A percentile compares a stretch with the other conserved stretches of the same genome.
These are phyloP conservation scores for Chaenogobius annularis DNA, from an alignment of 2,113 vertebrate species.

Conservation along the genomic window DNA sequence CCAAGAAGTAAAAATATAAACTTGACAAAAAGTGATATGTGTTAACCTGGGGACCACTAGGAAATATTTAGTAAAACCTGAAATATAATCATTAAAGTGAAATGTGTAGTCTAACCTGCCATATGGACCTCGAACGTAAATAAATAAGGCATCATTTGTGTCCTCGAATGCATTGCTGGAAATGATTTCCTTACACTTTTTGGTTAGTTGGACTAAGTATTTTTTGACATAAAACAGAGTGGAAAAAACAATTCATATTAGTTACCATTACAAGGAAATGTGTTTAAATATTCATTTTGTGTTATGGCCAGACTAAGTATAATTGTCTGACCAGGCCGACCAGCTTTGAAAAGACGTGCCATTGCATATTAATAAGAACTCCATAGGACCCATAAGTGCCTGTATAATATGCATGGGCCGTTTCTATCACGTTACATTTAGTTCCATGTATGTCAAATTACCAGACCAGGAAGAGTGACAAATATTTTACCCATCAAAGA, in stretches of 20 bases:
- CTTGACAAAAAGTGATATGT: no score
- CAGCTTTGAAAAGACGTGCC: constrained; percentile 6
- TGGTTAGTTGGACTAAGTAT: no score
- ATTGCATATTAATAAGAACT: constrained; percentile 1
- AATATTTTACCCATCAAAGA: neutral
- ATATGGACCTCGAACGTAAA: no score
- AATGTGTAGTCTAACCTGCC: no score
- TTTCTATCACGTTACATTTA: constrained; percentile 3
- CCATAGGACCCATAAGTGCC: constrained; percentile 4
- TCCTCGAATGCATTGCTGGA: no score
- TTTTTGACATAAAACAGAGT: no score
- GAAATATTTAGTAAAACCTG: no score
- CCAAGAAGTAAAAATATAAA: no score
- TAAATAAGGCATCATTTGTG: no score
- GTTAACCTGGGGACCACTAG: no score
- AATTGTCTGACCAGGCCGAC: neutral
- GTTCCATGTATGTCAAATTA: neutral
- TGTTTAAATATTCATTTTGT: neutral
- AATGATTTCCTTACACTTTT: no score
- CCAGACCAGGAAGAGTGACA: neutral
- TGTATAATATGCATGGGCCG: constrained; percentile 1
- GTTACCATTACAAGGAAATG: neutral
- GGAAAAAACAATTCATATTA: neutral
- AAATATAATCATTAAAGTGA: no score
- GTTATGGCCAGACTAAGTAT: neutral